These are phyloP conservation scores for Clamator glandarius DNA, from an alignment of 2,797 vertebrate species.

Conservation along the genomic window DNA sequence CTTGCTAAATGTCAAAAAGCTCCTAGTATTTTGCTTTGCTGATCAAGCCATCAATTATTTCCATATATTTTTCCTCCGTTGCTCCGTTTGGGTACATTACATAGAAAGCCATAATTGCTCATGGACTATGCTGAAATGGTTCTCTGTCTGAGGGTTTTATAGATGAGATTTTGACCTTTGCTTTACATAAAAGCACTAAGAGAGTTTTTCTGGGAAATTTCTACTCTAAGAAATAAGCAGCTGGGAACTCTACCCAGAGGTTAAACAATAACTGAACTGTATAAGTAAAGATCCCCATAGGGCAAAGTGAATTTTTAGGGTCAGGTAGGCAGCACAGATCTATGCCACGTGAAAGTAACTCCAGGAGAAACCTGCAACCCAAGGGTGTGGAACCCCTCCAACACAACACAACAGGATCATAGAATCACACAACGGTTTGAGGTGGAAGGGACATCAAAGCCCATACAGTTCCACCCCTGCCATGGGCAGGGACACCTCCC, in stretches of 20 bases:
- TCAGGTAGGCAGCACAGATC: background rate
- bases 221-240: background rate
- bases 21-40: background rate
- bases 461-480: no score
- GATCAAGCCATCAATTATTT: background rate
- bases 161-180: background rate
- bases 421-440: no score
- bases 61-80: background rate
- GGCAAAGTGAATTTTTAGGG: accelerated
- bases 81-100: background rate
- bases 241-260: background rate
- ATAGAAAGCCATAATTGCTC: background rate
- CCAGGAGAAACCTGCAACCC: background rate
- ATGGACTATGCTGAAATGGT: background rate
- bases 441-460: no score
- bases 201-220: background rate
- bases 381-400: accelerated
- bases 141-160: background rate
- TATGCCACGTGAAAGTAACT: background rate
- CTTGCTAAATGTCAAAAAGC: conserved; percentile 15
- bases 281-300: background rate
- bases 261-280: background rate
- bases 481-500: no score
- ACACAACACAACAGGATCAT: no score
- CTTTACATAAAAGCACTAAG: background rate